phyloP scores from a whole-genome alignment of 2,113 vertebrate species.

The Cephalopholis sonnerati region DNA sequence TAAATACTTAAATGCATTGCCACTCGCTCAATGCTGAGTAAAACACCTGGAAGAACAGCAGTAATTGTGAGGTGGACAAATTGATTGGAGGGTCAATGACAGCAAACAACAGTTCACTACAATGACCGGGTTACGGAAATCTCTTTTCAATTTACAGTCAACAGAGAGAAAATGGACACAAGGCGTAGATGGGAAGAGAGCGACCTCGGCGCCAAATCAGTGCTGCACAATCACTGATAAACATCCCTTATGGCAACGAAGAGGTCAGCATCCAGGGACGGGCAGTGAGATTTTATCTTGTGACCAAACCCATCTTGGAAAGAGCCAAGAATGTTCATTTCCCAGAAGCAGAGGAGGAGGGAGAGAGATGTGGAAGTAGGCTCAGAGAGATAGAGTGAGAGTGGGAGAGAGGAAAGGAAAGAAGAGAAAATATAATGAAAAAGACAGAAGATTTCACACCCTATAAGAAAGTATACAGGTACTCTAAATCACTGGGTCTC shows the following conservation, averaged over 20 bases:
- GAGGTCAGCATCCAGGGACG: slow-evolving; percentile 46
- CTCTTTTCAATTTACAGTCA: slow-evolving; percentile 41
- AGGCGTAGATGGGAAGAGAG: slow-evolving; percentile 35
- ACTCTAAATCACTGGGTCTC: not conserved
- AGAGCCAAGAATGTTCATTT: slow-evolving; percentile 64
- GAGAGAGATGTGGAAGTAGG: slow-evolving; percentile 28
- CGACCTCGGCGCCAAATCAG: slow-evolving; percentile 11
- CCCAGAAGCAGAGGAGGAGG: slow-evolving; percentile 39
- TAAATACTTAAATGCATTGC: not conserved
- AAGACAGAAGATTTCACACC: slow-evolving; percentile 23
- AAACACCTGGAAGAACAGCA: slow-evolving; percentile 21
- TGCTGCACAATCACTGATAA: not conserved
- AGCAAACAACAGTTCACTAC: slow-evolving; percentile 8
- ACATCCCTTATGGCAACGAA: slow-evolving; percentile 46
- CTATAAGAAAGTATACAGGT: not conserved
- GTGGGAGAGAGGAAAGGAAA: not conserved
- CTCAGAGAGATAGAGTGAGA: not conserved
- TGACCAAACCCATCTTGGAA: slow-evolving; percentile 58
- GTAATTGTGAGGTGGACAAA: slow-evolving; percentile 21
- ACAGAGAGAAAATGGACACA: slow-evolving; percentile 28
- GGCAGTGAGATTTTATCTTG: slow-evolving; percentile 69
- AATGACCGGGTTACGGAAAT: slow-evolving; percentile 41
- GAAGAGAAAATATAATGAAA: slow-evolving; percentile 2
- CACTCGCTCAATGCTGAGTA: not conserved
- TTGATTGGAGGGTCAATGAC: slow-evolving; percentile 33